Percentiles rank a stretch among this genome's conserved stretches.
phyloP scores from a whole-genome alignment of 1,140 invertebrate species.

The Antheraea mylitta region DNA sequence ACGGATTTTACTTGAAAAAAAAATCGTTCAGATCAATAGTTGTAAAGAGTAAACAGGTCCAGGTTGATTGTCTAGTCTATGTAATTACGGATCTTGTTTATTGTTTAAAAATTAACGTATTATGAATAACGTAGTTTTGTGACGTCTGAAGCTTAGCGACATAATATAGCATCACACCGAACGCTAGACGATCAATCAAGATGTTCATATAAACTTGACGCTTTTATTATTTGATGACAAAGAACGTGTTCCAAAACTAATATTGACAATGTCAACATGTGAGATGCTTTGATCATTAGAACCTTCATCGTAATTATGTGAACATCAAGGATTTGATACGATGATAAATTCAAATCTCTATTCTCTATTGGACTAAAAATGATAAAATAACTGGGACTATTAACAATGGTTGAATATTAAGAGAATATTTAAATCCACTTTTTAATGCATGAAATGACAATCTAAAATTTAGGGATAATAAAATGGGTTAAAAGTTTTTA shows the following conservation, averaged over 20 bases:
- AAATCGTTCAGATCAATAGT: neutral
- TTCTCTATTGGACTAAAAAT: neutral
- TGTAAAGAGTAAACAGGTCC: neutral
- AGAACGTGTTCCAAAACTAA: slow-evolving; percentile 20
- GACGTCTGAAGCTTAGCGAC: slow-evolving; percentile 1
- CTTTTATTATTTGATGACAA: slow-evolving; percentile 63
- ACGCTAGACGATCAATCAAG: slow-evolving; percentile 49
- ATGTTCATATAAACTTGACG: slow-evolving; percentile 54
- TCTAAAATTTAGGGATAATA: neutral
- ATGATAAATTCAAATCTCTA: too few species aligned
- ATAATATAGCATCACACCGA: slow-evolving; percentile 16
- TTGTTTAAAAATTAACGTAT: neutral
- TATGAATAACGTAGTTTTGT: slow-evolving; percentile 3
- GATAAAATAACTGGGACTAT: neutral
- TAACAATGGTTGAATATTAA: too few species aligned
- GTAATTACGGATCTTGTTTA: neutral
- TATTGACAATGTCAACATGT: slow-evolving; percentile 21
- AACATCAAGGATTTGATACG: slow-evolving; percentile 17
- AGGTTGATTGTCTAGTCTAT: neutral
- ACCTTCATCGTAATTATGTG: slow-evolving; percentile 19
- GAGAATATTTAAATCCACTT: neutral
- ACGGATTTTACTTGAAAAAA: too few species aligned
- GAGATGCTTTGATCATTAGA: slow-evolving; percentile 7
- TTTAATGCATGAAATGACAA: neutral
- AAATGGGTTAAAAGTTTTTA: neutral